These are phyloP conservation scores for Poecilia picta DNA, from an alignment of 2,797 vertebrate species.

Conservation along the genomic window DNA sequence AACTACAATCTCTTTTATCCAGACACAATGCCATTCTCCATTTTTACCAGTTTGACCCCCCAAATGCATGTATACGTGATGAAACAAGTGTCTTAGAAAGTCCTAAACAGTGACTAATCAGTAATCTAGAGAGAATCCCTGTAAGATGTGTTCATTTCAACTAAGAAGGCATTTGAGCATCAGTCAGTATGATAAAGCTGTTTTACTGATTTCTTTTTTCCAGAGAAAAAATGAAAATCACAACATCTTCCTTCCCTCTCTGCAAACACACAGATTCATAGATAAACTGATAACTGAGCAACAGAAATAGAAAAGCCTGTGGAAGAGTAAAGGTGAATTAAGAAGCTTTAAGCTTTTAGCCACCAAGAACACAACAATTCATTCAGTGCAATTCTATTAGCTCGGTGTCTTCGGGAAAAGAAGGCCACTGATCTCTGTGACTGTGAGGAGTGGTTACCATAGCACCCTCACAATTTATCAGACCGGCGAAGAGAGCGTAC, in stretches of 20 bases:
- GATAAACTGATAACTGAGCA: constrained; percentile 33
- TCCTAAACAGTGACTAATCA: constrained; percentile 16
- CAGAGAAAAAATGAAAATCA: not conserved
- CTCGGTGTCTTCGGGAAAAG: constrained; percentile 54
- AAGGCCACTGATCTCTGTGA: constrained; percentile 65
- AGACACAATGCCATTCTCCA: constrained; percentile 50
- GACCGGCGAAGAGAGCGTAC: constrained; percentile 58
- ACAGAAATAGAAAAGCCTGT: constrained; percentile 25
- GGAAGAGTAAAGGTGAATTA: constrained; percentile 45
- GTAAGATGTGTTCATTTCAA: not conserved
- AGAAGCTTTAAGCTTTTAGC: constrained; percentile 41
- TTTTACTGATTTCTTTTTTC: not conserved
- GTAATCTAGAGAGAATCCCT: not conserved
- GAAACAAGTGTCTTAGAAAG: constrained; percentile 19
- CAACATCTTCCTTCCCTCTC: not conserved
- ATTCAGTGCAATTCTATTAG: constrained; percentile 52
- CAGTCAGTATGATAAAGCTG: not conserved
- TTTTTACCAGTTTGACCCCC: constrained; percentile 57
- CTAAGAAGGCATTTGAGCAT: not conserved
- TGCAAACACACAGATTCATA: not conserved
- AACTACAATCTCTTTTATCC: constrained; percentile 61
- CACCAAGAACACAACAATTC: constrained; percentile 42
- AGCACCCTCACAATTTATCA: constrained; percentile 83
- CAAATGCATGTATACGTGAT: constrained; percentile 38
- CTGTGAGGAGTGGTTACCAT: constrained; percentile 75